Conservation (phyloP, 2,888 invertebrate genomes). For the Priapulus caudatus region DNA sequence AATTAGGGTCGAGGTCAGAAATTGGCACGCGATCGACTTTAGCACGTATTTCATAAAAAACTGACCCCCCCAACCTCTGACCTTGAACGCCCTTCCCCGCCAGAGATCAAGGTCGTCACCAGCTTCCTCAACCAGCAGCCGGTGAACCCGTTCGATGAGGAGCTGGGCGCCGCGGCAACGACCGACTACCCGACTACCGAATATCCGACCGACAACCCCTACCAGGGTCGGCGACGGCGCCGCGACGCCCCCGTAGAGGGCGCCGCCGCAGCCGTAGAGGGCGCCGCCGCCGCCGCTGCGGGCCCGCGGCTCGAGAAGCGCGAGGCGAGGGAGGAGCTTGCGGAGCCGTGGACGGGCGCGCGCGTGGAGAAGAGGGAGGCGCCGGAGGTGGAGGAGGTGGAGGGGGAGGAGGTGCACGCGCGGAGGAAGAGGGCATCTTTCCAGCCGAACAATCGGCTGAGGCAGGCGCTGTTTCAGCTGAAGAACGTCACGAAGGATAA, state of each 20-base stretch:
- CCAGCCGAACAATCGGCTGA: neutral
- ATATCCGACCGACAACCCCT: neutral
- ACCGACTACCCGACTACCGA: neutral
- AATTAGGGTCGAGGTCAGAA: no score
- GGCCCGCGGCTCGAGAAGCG: neutral
- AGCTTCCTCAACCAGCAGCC: neutral
- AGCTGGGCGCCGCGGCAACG: no score
- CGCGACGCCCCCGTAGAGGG: neutral
- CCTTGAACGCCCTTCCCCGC: neutral
- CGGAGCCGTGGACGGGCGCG: neutral
- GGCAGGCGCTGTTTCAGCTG: neutral
- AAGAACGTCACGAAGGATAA: neutral
- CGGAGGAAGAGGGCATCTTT: neutral
- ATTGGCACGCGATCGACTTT: no score
- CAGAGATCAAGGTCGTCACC: neutral
- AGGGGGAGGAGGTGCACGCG: neutral
- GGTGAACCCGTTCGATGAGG: neutral
- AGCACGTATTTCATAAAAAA: no score
- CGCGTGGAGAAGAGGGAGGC: neutral
- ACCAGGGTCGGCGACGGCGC: neutral
- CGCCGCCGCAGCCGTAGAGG: neutral
- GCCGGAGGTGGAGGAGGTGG: neutral
- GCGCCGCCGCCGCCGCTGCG: neutral
- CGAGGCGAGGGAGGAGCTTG: neutral
- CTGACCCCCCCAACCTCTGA: no score